Evolutionary conservation across 2,888 invertebrate genomes (phyloP), one percentile per base, ranked within the genome.

Genomic region (Heterodera filipjevi): DNA sequence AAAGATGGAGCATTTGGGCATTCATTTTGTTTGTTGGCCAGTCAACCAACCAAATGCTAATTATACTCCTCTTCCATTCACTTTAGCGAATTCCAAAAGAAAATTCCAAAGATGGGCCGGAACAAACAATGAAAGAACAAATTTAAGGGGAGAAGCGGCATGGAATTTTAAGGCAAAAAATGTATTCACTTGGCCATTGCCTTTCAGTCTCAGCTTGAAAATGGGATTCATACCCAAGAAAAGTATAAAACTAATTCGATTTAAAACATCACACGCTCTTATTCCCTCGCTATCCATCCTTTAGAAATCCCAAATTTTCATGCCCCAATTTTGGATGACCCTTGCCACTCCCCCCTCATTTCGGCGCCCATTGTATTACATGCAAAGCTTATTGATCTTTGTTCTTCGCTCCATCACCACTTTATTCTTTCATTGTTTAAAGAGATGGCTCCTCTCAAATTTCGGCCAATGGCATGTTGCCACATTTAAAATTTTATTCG

Each of bases 381-480:
- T 59, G 59, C 59, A 8, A n/a, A 19, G n/a, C 10, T 59, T 59
- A 6, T 59, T 59, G 59, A n/a, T 22, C 59, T 22, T 27, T 59
- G 27, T 59, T 59, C 59, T 59, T 59, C 59, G 59, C 27, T 59
- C 59, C 27, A 59, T 59, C 49, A 49, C 19, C 8, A n/a, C n/a
- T 59, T 59, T n/a, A 8, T 59, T n/a, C 22, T 6, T n/a, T 27
- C 27, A 59, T 59, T 59, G 59, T 59, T 59, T 59, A 22, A 10
- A n/a, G n/a, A 27, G 59, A n/a, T n/a, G 59, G 59, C 49, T 49
- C 22, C 59, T 59, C 59, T 59, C 59, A 59, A 59, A 59, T 59
- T 59, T 59, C 59, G 59, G 27, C 27, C 53, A 53, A 53, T 53
- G 53, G n/a, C 59, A n/a, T 59, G 8, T 59, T 59, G 59, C 59